Evolutionary conservation across 2,888 invertebrate species (phyloP).

Genomic region (Odontothrips loti): DNA sequence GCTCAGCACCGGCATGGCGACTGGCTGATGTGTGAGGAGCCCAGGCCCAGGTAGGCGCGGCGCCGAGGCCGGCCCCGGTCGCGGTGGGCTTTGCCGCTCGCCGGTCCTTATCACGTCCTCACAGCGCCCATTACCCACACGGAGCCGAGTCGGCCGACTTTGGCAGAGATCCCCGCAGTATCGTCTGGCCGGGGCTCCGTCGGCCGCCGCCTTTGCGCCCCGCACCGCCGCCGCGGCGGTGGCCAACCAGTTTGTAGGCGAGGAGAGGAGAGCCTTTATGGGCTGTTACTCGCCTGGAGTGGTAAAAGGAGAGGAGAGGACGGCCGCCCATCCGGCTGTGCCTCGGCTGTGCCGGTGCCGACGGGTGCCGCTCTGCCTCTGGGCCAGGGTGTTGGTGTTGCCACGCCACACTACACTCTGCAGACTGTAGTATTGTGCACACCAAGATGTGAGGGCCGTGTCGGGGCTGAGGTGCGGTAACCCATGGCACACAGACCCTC

Average conservation of each 20-base stretch:
- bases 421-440: too few relatives aligned
- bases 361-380: neutral
- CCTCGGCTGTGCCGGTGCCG: too few relatives aligned
- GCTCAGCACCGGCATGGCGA: too few relatives aligned
- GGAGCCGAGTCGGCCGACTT: neutral
- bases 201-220: neutral
- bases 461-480: too few relatives aligned
- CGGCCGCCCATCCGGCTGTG: neutral
- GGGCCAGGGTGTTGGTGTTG: too few relatives aligned
- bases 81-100: neutral
- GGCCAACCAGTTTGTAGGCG: conserved; percentile 24
- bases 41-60: too few relatives aligned
- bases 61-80: too few relatives aligned
- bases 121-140: neutral
- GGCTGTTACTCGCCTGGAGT: conserved; percentile 1
- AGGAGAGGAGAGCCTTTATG: conserved; percentile 16
- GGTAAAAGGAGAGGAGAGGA: neutral
- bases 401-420: too few relatives aligned
- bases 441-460: too few relatives aligned
- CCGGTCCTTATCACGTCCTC: neutral
- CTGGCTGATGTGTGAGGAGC: too few relatives aligned
- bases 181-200: neutral
- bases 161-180: neutral
- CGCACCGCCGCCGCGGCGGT: neutral
- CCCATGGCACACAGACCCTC: too few relatives aligned